phyloP scores from a whole-genome alignment of 2,113 vertebrate species.

The Chlamydotis undulata region DNA sequence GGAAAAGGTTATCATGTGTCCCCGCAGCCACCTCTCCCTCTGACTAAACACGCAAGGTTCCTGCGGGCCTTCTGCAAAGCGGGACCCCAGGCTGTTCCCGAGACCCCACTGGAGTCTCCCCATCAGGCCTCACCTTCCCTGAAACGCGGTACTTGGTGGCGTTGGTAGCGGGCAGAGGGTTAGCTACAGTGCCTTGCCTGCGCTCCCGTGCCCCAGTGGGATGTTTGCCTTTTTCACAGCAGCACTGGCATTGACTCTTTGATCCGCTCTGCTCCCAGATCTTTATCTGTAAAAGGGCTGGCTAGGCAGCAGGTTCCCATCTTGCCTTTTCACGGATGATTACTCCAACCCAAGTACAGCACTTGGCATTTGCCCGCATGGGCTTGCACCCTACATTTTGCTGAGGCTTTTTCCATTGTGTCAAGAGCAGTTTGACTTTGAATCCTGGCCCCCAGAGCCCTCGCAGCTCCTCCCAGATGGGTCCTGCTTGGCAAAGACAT shows the following conservation, averaged over 20 bases:
- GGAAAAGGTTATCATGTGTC: not conserved
- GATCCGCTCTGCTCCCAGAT: not conserved
- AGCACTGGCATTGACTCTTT: not conserved
- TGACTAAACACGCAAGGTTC: fast-evolving
- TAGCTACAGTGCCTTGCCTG: fast-evolving
- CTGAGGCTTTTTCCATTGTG: not conserved
- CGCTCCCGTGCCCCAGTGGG: fast-evolving
- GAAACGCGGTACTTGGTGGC: fast-evolving
- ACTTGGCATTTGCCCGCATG: fast-evolving
- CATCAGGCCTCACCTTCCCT: not conserved
- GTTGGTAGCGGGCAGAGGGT: not conserved
- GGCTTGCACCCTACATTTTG: not conserved
- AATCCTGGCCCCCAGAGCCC: not conserved
- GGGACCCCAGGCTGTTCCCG: fast-evolving
- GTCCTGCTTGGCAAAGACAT: not conserved
- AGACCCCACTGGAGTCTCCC: not conserved
- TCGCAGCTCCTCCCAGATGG: fast-evolving
- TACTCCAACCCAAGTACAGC: not conserved
- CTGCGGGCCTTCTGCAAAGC: not conserved
- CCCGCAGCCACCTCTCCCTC: not conserved
- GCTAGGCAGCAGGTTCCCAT: not conserved
- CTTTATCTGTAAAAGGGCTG: not conserved
- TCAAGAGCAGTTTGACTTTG: not conserved
- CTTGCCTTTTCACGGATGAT: not conserved
- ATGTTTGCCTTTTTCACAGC: not conserved